Evolutionary conservation across 2,113 vertebrate species (phyloP).

Genomic region (Campylorhamphus procurvoides): DNA sequence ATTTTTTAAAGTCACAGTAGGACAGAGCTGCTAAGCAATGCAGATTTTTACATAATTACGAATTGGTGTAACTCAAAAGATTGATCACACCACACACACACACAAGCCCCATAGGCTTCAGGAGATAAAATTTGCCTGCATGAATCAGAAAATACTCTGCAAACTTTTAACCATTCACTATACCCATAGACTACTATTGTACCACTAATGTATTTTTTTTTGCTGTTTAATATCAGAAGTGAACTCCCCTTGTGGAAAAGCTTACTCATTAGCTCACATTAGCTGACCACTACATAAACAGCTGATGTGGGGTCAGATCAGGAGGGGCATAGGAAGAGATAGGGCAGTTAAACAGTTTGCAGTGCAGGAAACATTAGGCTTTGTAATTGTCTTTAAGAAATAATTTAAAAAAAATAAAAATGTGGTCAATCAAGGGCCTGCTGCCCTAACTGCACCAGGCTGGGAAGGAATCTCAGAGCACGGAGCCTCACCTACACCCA

Average conservation of each 20-base stretch:
- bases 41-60: background rate
- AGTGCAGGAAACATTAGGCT: background rate
- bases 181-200: background rate
- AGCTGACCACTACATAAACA: background rate
- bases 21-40: background rate
- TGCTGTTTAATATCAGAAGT: background rate
- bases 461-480: background rate
- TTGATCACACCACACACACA: background rate
- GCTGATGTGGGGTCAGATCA: background rate
- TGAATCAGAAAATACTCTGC: background rate
- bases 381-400: background rate
- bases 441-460: too few relatives aligned
- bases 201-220: background rate
- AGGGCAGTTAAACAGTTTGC: background rate
- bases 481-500: background rate
- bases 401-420: background rate
- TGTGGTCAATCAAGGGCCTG: background rate
- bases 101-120: background rate
- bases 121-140: background rate
- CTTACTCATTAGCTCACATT: fast-evolving
- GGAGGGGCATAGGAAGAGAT: background rate
- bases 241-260: background rate
- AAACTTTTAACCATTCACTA: background rate
- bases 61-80: background rate
- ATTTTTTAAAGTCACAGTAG: background rate